Base-by-base conservation (phyloP, 2,113 vertebrate species). In the Glaucidium brasilianum region DNA sequence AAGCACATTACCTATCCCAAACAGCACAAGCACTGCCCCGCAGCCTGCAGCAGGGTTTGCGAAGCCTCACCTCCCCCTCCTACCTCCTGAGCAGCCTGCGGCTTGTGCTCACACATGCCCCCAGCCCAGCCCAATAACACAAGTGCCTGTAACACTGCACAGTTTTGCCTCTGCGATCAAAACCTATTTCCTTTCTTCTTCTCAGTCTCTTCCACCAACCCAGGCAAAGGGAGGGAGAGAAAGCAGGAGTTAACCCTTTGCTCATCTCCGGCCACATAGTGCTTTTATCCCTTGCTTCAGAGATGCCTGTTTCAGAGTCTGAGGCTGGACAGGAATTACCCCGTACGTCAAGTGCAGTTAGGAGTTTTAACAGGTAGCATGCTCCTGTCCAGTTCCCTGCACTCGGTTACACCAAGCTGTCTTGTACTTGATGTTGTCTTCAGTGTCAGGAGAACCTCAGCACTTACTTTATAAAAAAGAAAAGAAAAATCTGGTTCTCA, bases 261-360 rank as follows among this genome's bases (percentile, higher is more conserved):
- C 12, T 52, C 25, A n/a, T 25, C 52, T 53, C 56, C 22, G 43
- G 27, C 63, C 35, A 45, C 7, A 21, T 0, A 34, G 32, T 4
- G 34, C 23, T 26, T 29, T 55, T 25, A 41, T 6, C 21, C 21
- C 53, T n/a, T 6, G 17, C 30, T 35, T 69, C 23, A 32, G 14
- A 55, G 60, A 8, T 20, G 43, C 45, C 47, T 8, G 13, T 26
- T 58, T 12, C 30, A 23, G 39, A 34, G 43, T 2, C 21, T 11
- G 68, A 67, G 41, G n/a, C 58, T 39, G 63, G 18, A 41, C 47
- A 47, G 56, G 41, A 62, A 49, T 16, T 13, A 19, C 21, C 29
- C 25, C 1, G 2, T 4, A 19, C 2, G 0, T 11, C 2, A 23
- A 18, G n/a, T 3, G 15, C 15, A 17, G 15, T 10, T 5, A 8